Percentiles rank a stretch among this genome's conserved stretches.
Evolutionary conservation across 2,113 vertebrate genomes (phyloP).

Genomic region (Clupea harengus): DNA sequence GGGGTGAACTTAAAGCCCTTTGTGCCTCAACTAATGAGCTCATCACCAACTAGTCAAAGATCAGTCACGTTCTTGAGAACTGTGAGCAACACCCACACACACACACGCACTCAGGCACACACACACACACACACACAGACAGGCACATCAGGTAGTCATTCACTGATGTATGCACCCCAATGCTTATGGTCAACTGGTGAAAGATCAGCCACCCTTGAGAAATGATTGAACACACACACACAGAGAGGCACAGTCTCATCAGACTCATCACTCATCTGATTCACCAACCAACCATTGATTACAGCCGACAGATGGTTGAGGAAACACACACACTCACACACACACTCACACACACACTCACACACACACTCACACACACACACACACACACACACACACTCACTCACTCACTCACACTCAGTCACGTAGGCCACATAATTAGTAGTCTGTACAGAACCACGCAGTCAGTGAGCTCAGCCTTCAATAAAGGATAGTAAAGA

Average conservation of each 20-base stretch:
- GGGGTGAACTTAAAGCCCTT: too few species aligned
- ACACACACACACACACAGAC: too few species aligned
- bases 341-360: neutral
- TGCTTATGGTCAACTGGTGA: too few species aligned
- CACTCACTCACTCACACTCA: neutral
- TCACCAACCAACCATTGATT: neutral
- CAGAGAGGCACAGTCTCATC: neutral
- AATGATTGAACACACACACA: neutral
- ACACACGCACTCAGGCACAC: constrained; percentile 7
- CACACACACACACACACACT: neutral
- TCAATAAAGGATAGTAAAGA: neutral
- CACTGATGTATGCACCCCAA: too few species aligned
- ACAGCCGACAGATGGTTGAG: neutral
- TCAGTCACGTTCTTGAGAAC: too few species aligned
- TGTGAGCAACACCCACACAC: constrained; percentile 1
- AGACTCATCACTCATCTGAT: neutral
- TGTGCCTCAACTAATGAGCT: too few species aligned
- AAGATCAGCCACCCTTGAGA: too few species aligned
- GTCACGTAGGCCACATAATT: neutral
- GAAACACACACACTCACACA: neutral
- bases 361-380: too few species aligned
- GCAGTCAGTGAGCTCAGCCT: neutral
- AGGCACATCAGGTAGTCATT: too few species aligned
- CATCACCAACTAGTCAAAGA: neutral
- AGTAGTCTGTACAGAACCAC: neutral